Conservation (phyloP, 1,140 invertebrate genomes). For the Microplitis demolitor region DNA sequence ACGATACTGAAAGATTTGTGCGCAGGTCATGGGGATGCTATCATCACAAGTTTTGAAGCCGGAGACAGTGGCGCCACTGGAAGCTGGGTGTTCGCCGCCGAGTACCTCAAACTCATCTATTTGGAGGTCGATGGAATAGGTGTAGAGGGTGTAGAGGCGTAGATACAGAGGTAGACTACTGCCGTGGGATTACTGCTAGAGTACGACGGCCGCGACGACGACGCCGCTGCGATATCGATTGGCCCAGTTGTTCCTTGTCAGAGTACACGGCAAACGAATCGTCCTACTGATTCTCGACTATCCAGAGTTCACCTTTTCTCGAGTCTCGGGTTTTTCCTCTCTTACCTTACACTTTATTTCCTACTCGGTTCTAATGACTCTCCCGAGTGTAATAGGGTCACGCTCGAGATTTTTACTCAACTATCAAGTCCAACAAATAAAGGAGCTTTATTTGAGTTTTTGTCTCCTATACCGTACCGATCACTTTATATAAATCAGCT, state of each 20-base stretch:
- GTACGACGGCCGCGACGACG: conserved; percentile 10
- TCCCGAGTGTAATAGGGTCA: not conserved
- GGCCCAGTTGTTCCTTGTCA: conserved; percentile 55
- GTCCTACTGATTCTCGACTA: conserved; percentile 30
- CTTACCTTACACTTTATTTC: conserved; percentile 23
- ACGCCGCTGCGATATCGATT: conserved; percentile 48
- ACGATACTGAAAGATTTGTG: no score
- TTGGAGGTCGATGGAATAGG: no score
- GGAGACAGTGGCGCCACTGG: no score
- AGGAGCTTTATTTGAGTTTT: not conserved
- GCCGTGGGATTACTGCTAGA: conserved; percentile 16
- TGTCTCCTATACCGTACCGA: not conserved
- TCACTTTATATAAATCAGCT: no score
- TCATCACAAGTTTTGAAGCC: no score
- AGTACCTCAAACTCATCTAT: no score
- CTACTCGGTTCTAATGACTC: conserved; percentile 3
- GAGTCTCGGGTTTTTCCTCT: conserved; percentile 1
- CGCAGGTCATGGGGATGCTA: no score
- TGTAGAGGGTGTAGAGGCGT: no score
- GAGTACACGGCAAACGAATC: conserved; percentile 37
- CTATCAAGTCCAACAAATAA: no score
- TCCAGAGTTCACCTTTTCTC: not conserved
- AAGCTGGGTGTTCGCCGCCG: no score
- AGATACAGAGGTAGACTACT: no score
- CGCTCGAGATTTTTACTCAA: not conserved